Evolutionary conservation across 2,888 invertebrate species (phyloP).

Genomic region (Furcula furcula): DNA sequence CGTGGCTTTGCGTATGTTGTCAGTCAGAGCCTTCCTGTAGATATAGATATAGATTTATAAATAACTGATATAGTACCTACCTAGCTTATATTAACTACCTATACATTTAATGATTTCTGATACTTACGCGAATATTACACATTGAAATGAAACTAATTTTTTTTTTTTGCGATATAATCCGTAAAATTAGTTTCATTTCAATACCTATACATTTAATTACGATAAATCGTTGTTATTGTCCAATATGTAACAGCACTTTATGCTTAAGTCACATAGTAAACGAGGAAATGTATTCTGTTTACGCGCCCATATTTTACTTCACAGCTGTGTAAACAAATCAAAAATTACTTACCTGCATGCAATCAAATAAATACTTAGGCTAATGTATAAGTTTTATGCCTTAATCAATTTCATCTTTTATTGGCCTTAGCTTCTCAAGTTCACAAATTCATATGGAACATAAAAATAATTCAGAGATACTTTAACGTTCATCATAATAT

Average conservation of each 20-base stretch:
- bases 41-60: too few relatives aligned
- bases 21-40: too few relatives aligned
- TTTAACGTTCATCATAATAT: slow-evolving; percentile 75
- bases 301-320: slow-evolving; percentile 3
- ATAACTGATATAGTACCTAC: too few relatives aligned
- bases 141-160: too few relatives aligned
- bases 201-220: too few relatives aligned
- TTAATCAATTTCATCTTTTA: slow-evolving; percentile 58
- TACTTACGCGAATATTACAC: too few relatives aligned
- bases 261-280: background rate
- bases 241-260: background rate
- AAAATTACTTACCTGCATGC: slow-evolving; percentile 1
- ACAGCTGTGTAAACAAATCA: slow-evolving; percentile 3
- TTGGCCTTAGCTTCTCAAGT: slow-evolving; percentile 51
- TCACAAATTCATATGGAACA: slow-evolving; percentile 60
- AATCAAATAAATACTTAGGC: slow-evolving; percentile 21
- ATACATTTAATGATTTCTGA: too few relatives aligned
- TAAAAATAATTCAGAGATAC: slow-evolving; percentile 62
- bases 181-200: too few relatives aligned
- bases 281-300: background rate
- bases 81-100: too few relatives aligned
- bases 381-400: slow-evolving; percentile 45
- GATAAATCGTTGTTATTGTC: too few relatives aligned
- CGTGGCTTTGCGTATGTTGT: too few relatives aligned
- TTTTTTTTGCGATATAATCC: too few relatives aligned